A percentile compares a stretch with the other conserved stretches of the same genome.
These are phyloP conservation scores for Physocephala rufipes DNA, from an alignment of 2,888 invertebrate genomes.

Conservation along the genomic window DNA sequence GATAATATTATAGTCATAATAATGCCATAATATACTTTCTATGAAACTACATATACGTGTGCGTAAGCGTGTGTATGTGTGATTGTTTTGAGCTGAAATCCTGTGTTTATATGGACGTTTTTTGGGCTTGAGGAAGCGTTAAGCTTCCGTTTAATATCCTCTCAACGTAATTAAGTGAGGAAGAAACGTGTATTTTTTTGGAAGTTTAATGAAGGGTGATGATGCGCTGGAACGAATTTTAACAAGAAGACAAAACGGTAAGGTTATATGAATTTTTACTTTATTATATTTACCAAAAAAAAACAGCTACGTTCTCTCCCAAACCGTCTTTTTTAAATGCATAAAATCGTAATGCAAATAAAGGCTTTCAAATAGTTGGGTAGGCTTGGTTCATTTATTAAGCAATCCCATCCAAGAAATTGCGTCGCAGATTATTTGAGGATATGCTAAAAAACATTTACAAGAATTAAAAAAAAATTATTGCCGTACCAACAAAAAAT, in stretches of 20 bases:
- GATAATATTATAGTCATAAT: not conserved
- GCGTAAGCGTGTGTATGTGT: not conserved
- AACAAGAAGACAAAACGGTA: conserved; percentile 11
- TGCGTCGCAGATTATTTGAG: conserved; percentile 11
- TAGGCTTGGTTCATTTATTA: not conserved
- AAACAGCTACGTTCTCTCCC: not conserved
- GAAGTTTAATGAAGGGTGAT: conserved; percentile 31
- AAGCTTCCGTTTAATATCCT: conserved; percentile 25
- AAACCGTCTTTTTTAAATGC: not conserved
- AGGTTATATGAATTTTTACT: conserved; percentile 1
- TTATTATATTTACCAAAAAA: conserved; percentile 16
- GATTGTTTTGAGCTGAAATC: not conserved
- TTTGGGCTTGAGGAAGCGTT: conserved; percentile 4
- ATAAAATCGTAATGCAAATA: conserved; percentile 17
- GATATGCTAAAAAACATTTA: not conserved
- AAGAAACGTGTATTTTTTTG: conserved; percentile 26
- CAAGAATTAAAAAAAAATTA: not conserved
- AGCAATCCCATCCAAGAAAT: not conserved
- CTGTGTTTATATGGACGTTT: conserved; percentile 10
- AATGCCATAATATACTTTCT: too few relatives aligned
- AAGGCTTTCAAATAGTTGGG: not conserved
- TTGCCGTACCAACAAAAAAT: not conserved
- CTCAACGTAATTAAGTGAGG: conserved; percentile 23
- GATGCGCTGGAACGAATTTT: conserved; percentile 29
- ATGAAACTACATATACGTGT: too few relatives aligned